These are phyloP conservation scores for Carettochelys insculpta DNA, from an alignment of 2,113 vertebrate genomes.

Conservation along the genomic window DNA sequence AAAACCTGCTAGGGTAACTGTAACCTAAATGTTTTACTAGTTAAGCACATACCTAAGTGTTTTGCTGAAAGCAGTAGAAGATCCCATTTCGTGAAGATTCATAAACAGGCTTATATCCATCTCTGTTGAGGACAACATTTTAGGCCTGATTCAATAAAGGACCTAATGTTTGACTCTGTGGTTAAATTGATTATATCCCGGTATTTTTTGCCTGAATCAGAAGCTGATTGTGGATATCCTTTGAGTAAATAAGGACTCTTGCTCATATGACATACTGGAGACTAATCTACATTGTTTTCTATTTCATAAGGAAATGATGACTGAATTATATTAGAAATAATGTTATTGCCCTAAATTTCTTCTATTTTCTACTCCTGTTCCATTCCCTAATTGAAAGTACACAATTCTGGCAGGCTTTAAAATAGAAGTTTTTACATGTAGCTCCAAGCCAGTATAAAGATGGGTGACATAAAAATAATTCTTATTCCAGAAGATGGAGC, in stretches of 20 bases:
- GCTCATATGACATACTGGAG: not conserved
- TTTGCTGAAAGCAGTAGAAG: not conserved
- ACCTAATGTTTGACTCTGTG: not conserved
- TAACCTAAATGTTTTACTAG: not conserved
- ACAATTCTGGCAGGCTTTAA: not conserved
- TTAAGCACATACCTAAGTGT: not conserved
- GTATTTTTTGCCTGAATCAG: not conserved
- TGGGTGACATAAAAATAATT: conserved; percentile 22
- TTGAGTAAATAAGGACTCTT: not conserved
- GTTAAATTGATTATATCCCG: not conserved
- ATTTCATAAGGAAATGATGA: not conserved
- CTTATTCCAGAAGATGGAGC: conserved; percentile 73
- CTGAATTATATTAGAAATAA: not conserved
- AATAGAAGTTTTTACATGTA: not conserved
- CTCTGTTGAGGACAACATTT: not conserved
- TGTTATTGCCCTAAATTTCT: not conserved
- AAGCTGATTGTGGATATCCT: not conserved
- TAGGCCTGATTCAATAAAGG: not conserved
- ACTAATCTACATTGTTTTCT: not conserved
- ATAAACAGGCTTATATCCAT: not conserved
- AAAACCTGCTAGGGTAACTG: no score
- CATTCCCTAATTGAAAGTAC: not conserved
- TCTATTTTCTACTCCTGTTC: not conserved
- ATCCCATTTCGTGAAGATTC: not conserved
- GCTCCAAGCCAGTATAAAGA: not conserved